A percentile compares a stretch with the other conserved stretches of the same genome.
Evolutionary conservation across 2,797 vertebrate genomes (phyloP).

Genomic region (Neosilurus hyrtlii): DNA sequence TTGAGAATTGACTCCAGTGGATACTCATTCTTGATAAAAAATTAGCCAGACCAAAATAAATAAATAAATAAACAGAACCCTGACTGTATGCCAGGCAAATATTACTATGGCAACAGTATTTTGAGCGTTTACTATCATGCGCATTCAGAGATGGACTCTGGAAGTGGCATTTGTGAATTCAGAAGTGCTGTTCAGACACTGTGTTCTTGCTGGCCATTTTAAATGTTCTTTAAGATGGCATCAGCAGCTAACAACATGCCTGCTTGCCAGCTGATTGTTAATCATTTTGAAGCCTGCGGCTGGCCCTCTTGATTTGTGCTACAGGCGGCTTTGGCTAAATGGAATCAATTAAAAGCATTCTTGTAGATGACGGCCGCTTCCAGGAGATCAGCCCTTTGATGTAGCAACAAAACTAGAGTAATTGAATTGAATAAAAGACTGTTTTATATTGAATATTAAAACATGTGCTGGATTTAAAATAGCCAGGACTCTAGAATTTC

Average conservation of each 20-base stretch:
- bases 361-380: conserved; percentile 66
- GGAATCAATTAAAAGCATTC: conserved; percentile 71
- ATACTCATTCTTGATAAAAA: conserved; percentile 14
- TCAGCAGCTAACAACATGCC: conserved; percentile 36
- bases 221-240: conserved; percentile 39
- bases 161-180: not conserved
- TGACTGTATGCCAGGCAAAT: not conserved
- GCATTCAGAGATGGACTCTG: not conserved
- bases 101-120: conserved; percentile 25
- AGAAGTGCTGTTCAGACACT: not conserved
- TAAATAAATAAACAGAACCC: not conserved
- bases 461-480: not conserved
- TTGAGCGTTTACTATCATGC: not conserved
- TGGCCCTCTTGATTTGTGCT: conserved; percentile 62
- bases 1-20: conserved; percentile 2
- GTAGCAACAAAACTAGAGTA: conserved; percentile 69
- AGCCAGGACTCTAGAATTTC: not conserved
- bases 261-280: conserved; percentile 51
- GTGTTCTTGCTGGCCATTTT: conserved; percentile 8
- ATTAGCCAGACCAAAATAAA: conserved; percentile 1
- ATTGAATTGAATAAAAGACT: conserved; percentile 52
- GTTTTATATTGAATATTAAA: too few species aligned
- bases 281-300: conserved; percentile 62
- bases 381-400: conserved; percentile 67
- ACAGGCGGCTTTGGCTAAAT: conserved; percentile 59